These are phyloP conservation scores for Papilio xuthus DNA, from an alignment of 1,140 invertebrate genomes.

Conservation along the genomic window DNA sequence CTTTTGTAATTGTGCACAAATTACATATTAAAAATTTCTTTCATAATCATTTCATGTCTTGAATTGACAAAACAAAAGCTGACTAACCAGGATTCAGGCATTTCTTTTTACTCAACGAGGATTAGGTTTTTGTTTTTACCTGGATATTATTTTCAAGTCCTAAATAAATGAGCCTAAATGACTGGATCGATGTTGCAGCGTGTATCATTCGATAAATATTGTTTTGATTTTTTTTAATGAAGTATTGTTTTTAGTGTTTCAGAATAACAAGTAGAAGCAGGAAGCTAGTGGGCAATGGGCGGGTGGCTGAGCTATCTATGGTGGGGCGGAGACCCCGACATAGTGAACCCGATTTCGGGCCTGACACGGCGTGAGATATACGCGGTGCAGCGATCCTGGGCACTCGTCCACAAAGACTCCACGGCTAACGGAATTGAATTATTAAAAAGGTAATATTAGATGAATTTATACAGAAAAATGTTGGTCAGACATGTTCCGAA, in stretches of 20 bases:
- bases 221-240: not conserved
- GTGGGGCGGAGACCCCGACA: slow-evolving; percentile 73
- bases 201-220: too few species aligned
- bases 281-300: slow-evolving; percentile 48
- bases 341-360: slow-evolving; percentile 57
- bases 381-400: slow-evolving; percentile 64
- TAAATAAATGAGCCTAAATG: too few species aligned
- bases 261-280: slow-evolving; percentile 26
- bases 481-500: too few species aligned
- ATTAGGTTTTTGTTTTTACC: too few species aligned
- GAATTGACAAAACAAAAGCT: too few species aligned
- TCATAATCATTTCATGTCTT: too few species aligned
- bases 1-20: too few species aligned
- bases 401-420: slow-evolving; percentile 55
- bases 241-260: slow-evolving; percentile 15
- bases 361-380: slow-evolving; percentile 66
- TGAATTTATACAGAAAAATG: not conserved
- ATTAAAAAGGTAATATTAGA: slow-evolving; percentile 60
- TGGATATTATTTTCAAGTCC: too few species aligned
- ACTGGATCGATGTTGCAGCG: too few species aligned
- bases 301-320: slow-evolving; percentile 57
- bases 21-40: too few species aligned
- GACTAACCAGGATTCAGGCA: too few species aligned
- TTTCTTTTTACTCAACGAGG: too few species aligned
- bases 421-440: slow-evolving; percentile 63